Evolutionary conservation across 37 sponge, comb jelly and placozoan genomes (phyloP).

Genomic region (Mnemiopsis leidyi): DNA sequence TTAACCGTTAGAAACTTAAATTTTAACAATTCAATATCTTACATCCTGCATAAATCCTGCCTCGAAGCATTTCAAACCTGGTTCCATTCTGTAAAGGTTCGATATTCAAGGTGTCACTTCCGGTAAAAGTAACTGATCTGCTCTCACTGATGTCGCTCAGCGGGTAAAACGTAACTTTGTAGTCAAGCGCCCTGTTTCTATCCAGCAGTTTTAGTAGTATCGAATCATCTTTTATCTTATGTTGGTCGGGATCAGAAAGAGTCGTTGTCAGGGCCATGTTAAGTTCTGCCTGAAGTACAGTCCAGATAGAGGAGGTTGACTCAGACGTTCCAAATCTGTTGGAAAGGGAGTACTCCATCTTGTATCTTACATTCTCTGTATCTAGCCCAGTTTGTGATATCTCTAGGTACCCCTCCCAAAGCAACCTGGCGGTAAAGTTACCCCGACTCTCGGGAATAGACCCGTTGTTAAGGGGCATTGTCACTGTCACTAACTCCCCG

Average conservation of each 20-base stretch:
- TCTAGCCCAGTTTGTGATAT: background rate
- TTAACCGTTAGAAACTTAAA: too few species aligned
- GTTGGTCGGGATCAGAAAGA: background rate
- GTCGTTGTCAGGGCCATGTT: background rate
- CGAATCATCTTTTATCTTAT: background rate
- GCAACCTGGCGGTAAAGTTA: background rate
- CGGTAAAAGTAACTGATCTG: background rate
- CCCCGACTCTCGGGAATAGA: background rate
- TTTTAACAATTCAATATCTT: background rate
- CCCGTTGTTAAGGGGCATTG: background rate
- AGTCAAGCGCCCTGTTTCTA: background rate
- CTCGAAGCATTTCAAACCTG: too few species aligned
- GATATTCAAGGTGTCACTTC: background rate
- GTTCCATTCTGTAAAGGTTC: background rate
- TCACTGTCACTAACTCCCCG: background rate
- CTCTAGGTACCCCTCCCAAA: background rate
- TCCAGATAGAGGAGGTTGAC: background rate
- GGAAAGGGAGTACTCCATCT: background rate
- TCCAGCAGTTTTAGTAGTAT: background rate
- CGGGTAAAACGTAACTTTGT: background rate
- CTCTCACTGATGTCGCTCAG: background rate
- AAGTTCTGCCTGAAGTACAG: background rate
- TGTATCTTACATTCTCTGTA: background rate
- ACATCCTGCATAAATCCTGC: background rate
- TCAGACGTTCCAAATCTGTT: background rate